These are phyloP conservation scores for Rugalucina vietnamica DNA, from an alignment of 2,888 invertebrate species.

Conservation along the genomic window DNA sequence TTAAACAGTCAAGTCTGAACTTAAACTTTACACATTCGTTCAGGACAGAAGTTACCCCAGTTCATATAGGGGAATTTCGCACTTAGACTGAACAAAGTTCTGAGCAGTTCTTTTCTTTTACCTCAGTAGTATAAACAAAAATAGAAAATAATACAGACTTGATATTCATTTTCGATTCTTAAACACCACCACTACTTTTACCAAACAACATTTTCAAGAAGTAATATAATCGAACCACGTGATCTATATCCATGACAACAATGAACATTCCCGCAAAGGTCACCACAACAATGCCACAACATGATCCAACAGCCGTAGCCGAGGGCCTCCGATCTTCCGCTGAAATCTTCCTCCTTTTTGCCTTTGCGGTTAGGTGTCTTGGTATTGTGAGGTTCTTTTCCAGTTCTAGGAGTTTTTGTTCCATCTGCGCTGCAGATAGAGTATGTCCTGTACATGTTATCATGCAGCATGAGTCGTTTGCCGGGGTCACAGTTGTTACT, in stretches of 20 bases:
- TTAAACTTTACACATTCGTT: no score
- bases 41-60: no score
- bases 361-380: neutral
- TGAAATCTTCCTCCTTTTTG: neutral
- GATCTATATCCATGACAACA: neutral
- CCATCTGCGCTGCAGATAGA: neutral
- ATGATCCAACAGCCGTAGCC: neutral
- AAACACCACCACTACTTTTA: no score
- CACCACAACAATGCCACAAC: neutral
- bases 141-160: no score
- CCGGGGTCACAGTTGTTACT: no score
- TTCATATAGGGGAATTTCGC: no score
- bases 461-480: neutral
- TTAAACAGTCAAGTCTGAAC: no score
- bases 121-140: no score
- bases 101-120: no score
- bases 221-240: neutral
- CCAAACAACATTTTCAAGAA: neutral
- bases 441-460: neutral
- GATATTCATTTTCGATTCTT: no score
- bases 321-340: neutral
- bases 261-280: neutral
- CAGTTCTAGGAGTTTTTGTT: neutral
- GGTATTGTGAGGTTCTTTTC: neutral
- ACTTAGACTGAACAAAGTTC: no score